Percentiles rank a stretch among this genome's conserved stretches.
Evolutionary conservation across 2,888 invertebrate genomes (phyloP).

Genomic region (Prosapia bicincta): DNA sequence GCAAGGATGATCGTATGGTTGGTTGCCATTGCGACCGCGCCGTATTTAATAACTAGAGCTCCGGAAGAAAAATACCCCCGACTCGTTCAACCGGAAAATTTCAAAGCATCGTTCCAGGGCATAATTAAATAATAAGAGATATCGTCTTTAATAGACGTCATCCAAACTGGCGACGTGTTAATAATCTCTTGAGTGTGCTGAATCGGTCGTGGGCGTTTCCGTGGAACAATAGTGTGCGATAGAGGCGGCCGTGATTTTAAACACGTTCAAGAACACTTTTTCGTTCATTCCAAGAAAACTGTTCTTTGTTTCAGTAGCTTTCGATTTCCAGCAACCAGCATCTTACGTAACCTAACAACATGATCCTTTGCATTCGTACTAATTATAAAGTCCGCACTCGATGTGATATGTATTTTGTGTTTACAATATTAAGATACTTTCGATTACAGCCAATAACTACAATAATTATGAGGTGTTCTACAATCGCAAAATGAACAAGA

Average conservation of each 20-base stretch:
- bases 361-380: no score
- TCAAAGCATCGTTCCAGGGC: neutral
- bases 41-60: neutral
- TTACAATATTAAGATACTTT: no score
- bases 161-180: neutral
- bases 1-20: neutral
- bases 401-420: no score
- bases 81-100: neutral
- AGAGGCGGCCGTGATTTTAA: neutral
- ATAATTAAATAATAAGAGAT: neutral
- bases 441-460: no score
- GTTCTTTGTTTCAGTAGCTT: no score
- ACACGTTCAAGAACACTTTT: no score
- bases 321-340: no score
- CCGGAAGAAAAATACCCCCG: neutral
- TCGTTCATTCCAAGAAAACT: no score
- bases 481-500: no score
- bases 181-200: neutral
- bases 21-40: neutral
- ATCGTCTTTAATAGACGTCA: neutral
- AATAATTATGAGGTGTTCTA: no score
- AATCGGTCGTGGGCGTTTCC: neutral
- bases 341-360: no score
- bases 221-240: neutral
- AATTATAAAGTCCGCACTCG: no score